Percentiles rank a stretch among this genome's conserved stretches.
These are phyloP conservation scores for Ceuthmochares aereus DNA, from an alignment of 2,113 vertebrate genomes.

Conservation along the genomic window DNA sequence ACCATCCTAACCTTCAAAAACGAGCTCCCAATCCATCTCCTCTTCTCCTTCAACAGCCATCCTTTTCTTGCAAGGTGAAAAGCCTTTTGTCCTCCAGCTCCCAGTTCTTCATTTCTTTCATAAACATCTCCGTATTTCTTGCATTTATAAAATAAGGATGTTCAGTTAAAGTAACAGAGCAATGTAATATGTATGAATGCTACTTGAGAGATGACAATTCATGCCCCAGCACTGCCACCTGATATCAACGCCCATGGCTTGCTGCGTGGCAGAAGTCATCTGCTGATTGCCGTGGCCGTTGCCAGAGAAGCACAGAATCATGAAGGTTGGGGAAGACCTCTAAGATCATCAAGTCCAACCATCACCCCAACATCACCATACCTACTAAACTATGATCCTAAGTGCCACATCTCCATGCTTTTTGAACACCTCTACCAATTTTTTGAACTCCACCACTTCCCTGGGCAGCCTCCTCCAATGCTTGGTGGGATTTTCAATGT, in stretches of 20 bases:
- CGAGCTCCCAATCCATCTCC: neutral
- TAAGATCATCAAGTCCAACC: too few species aligned
- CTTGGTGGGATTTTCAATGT: fast-evolving
- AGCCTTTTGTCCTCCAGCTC: neutral
- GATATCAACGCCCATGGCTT: neutral
- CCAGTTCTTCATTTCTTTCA: neutral
- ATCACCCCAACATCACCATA: too few species aligned
- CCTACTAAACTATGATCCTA: too few species aligned
- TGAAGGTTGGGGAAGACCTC: too few species aligned
- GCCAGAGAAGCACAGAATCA: too few species aligned
- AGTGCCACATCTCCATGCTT: too few species aligned
- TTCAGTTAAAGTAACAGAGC: neutral
- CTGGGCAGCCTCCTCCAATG: neutral
- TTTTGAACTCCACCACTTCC: too few species aligned
- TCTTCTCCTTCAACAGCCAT: neutral
- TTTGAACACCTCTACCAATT: too few species aligned
- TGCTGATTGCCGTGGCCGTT: fast-evolving
- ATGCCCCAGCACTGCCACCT: neutral
- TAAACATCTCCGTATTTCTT: neutral
- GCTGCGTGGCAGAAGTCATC: neutral
- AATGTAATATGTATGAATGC: fast-evolving
- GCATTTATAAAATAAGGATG: fast-evolving
- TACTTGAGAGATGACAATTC: fast-evolving
- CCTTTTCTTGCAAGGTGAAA: neutral
- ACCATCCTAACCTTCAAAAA: neutral